Evolutionary conservation across 2,888 invertebrate species (phyloP), one percentile per base, ranked within the genome.

Genomic region (Eugnorisma glareosa): DNA sequence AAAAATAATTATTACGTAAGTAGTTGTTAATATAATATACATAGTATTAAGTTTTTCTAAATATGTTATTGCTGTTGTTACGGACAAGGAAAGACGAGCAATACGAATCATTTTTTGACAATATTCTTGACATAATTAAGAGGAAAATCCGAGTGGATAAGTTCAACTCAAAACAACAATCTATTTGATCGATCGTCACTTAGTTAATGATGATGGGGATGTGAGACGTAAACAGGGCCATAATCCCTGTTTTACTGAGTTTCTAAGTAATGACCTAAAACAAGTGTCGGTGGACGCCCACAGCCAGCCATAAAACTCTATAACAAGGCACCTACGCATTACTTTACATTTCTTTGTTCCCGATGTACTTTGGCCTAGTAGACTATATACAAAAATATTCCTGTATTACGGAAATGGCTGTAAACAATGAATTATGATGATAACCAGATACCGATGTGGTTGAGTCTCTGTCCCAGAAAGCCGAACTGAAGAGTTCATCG

Each of bases 401-500:
- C 48, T 35, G 51, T 68, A 77, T 80, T 72, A 75, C 69, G 80
- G 78, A 85, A 86, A 86, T 80, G 45, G 54, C 31, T 79, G 24
- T 74, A 78, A 82, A 85, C 77, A 86, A 81, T 83, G 63, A 74
- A 76, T 64, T 86, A 84, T 88, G 89, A 90, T 70, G 83, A 63
- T 86, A 87, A 72, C 87, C 90, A 89, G 87, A 89, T 80, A 83
- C 73, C 74, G 63, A 76, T 72, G 77, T 76, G 72, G 80, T 77
- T 75, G 74, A 61, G 67, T 77, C 78, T 61, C 80, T 64, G 86
- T 75, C 80, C 86, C 83, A 88, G 83, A 86, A 88, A 87, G 85
- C 80, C 80, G 77, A 88, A 90, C 86, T 88, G 63, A 77, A 85
- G 83, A 92, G 93, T 92, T 93, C 93, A 90, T 91, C 84, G 92